Conservation (phyloP, 2,888 invertebrate genomes). For the Apeira syringaria region DNA sequence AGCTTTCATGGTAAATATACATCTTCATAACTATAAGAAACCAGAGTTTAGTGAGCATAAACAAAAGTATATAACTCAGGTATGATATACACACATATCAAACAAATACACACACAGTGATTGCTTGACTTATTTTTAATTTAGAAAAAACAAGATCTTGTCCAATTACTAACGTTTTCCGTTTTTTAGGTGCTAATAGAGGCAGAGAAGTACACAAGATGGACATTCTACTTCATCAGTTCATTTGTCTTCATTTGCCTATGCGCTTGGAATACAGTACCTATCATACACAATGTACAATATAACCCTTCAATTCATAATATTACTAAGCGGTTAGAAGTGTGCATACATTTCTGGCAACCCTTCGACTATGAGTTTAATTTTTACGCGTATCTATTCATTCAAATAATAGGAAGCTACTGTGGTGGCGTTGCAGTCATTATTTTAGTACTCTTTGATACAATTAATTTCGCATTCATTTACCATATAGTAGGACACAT, state of each 20-base stretch:
- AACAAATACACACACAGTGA: too few relatives aligned
- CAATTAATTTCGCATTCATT: background rate
- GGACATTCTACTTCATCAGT: background rate
- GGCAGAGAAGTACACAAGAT: background rate
- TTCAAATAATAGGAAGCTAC: background rate
- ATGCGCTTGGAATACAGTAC: conserved; percentile 1
- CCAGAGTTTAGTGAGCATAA: too few relatives aligned
- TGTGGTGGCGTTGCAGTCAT: background rate
- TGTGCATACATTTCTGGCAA: conserved; percentile 11
- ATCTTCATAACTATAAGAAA: too few relatives aligned
- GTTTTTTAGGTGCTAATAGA: conserved; percentile 1
- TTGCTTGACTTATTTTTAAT: too few relatives aligned
- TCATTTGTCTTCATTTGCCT: background rate
- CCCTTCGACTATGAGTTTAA: conserved; percentile 34
- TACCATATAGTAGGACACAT: conserved; percentile 2
- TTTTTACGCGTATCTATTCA: background rate
- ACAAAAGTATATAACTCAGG: too few relatives aligned
- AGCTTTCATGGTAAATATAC: too few relatives aligned
- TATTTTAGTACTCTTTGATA: background rate
- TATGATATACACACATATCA: too few relatives aligned
- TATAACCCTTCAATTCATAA: conserved; percentile 2
- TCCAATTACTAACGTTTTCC: too few relatives aligned
- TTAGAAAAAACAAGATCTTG: too few relatives aligned
- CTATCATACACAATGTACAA: conserved; percentile 3
- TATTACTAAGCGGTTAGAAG: conserved; percentile 1